A percentile compares a stretch with the other conserved stretches of the same genome.
Evolutionary conservation across 2,113 vertebrate genomes (phyloP).

Genomic region (Oreocharis arfaki): DNA sequence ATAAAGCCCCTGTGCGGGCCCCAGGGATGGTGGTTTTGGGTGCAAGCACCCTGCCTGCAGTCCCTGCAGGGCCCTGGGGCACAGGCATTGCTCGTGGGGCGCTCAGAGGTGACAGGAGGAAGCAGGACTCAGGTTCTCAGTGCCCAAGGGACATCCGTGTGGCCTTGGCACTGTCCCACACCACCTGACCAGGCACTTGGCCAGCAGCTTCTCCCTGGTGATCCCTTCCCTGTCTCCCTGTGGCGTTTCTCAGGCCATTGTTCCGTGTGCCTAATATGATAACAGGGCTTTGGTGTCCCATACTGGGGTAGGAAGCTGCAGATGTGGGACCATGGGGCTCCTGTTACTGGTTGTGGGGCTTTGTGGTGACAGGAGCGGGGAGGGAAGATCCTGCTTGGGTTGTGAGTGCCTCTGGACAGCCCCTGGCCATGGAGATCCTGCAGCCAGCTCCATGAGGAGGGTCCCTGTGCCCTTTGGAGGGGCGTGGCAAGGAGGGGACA

Average conservation of each 20-base stretch:
- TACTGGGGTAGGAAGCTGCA: fast-evolving
- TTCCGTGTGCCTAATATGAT: fast-evolving
- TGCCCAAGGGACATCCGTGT: neutral
- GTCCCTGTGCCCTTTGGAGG: neutral
- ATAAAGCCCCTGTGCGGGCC: neutral
- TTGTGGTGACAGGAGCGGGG: neutral
- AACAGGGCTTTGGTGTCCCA: fast-evolving
- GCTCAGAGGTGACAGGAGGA: neutral
- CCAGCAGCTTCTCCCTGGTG: neutral
- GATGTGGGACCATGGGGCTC: fast-evolving
- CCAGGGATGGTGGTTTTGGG: neutral
- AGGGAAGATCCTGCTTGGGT: neutral
- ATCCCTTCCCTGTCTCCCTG: neutral
- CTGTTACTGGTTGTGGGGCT: neutral
- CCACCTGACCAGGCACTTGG: neutral
- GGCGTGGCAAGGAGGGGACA: fast-evolving
- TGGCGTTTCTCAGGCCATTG: neutral
- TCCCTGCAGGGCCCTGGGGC: neutral
- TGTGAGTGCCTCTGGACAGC: neutral
- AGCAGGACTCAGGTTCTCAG: neutral
- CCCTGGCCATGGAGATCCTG: neutral
- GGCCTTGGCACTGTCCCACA: neutral
- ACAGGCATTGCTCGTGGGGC: neutral
- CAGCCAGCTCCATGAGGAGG: neutral
- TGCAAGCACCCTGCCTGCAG: neutral